phyloP scores from a whole-genome alignment of 2,888 invertebrate genomes.

The Drosophila tripunctata region DNA sequence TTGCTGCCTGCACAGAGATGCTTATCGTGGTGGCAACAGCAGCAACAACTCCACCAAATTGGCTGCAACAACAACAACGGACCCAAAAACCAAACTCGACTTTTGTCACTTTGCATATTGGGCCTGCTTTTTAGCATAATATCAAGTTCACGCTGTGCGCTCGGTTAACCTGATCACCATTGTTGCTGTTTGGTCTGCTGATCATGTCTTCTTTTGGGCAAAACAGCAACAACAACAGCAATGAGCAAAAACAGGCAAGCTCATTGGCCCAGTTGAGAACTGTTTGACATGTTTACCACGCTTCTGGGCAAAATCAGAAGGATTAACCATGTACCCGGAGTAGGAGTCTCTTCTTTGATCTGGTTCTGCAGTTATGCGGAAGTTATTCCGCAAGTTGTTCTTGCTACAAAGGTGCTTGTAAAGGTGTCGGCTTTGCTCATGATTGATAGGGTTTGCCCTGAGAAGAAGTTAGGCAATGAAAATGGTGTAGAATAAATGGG shows the following conservation, averaged over 20 bases:
- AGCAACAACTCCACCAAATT: constrained; percentile 59
- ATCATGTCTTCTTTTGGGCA: constrained; percentile 66
- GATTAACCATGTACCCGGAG: constrained; percentile 18
- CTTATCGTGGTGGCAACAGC: constrained; percentile 69
- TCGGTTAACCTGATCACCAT: constrained; percentile 55
- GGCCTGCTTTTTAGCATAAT: constrained; percentile 56
- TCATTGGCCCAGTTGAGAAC: constrained; percentile 67
- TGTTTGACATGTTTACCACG: constrained; percentile 56
- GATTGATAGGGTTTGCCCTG: constrained; percentile 56
- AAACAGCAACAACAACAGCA: constrained; percentile 23
- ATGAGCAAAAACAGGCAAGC: constrained; percentile 29
- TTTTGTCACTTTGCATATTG: constrained; percentile 66
- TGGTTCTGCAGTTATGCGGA: constrained; percentile 57
- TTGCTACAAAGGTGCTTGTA: constrained; percentile 13
- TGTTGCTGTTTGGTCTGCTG: constrained; percentile 24
- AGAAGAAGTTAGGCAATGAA: not conserved
- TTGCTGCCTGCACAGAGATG: constrained; percentile 53
- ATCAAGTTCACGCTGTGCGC: constrained; percentile 69
- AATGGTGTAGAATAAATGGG: too few species aligned
- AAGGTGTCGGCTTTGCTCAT: constrained; percentile 61
- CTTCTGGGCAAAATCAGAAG: constrained; percentile 39
- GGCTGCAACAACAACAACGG: constrained; percentile 38
- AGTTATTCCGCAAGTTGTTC: constrained; percentile 38
- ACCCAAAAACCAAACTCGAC: constrained; percentile 25
- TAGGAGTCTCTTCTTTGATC: constrained; percentile 19